Base-by-base conservation (phyloP, 2,888 invertebrate genomes). In the Stenchaetothrips biformis region DNA sequence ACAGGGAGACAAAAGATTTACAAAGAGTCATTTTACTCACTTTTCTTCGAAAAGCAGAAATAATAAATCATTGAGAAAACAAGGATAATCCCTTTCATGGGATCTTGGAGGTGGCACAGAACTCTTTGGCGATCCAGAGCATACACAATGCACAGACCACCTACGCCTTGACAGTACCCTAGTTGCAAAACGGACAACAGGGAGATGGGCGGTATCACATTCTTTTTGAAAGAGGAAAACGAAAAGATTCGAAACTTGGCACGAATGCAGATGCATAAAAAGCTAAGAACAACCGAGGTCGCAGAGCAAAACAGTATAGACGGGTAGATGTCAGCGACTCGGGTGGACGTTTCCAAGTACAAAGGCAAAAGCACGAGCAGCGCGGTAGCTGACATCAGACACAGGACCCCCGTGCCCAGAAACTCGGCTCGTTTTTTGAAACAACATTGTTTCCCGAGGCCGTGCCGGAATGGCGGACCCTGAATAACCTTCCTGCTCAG, bases 51-150 rank as follows among this genome's bases (percentile, higher is more conserved):
- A 84, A 90, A 90, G 85, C 90, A 90, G 86, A 90, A 90, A 84
- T 90, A 90, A 84, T 89, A 89, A 18, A 90, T 87, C 79, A 90
- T 85, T 0, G 90, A 89, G 84, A 89, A 90, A 13, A 90, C 89
- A 79, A 91, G 85, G 7, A 89, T 87, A 77, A 90, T 87, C 79
- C 90, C 90, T 84, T 91, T 90, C 74, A 91, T 88, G 0, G 91
- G 91, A 85, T 91, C 91, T 84, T 91, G 91, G 74, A 91, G 86
- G 84, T 91, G 91, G 82, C 91, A 91, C 79, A 90, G 86, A 7
- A 91, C 90, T 83, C 89, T 85, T 82, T 89, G 88, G 81, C 88
- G 86, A 83, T 90, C 90, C 82, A 89, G 84, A 4, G 89, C 87
- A 82, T 89, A 88, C n/a, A 88, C 86, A 74, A 89, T 85, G 79